Percentiles rank a stretch among this genome's conserved stretches.
Evolutionary conservation across 2,113 vertebrate species (phyloP).

Genomic region (Benitochromis conjunctus): DNA sequence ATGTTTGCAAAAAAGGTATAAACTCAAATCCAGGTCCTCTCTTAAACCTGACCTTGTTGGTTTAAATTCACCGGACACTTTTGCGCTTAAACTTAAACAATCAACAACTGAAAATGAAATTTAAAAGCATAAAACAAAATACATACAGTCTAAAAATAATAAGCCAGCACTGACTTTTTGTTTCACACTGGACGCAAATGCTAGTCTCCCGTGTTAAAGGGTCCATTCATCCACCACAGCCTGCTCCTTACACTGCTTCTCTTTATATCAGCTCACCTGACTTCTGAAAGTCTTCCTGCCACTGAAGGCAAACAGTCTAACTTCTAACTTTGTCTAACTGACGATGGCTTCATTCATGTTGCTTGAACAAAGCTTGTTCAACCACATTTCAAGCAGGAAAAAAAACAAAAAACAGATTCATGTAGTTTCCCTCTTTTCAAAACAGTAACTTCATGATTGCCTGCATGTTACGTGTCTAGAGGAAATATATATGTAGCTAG

Average conservation of each 20-base stretch:
- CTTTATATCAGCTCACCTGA: not conserved
- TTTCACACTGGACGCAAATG: fast-evolving
- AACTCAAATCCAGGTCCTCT: not conserved
- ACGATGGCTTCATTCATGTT: not conserved
- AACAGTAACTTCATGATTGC: not conserved
- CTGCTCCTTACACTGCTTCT: not conserved
- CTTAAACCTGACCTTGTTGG: not conserved
- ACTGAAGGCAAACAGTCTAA: not conserved
- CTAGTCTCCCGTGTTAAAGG: not conserved
- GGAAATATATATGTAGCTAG: not conserved
- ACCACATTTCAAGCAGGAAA: not conserved
- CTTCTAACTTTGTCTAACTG: not conserved
- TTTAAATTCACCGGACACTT: not conserved
- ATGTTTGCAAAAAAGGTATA: not conserved
- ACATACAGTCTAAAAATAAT: not conserved
- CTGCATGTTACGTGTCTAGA: not conserved
- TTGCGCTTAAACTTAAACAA: not conserved
- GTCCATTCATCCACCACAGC: fast-evolving
- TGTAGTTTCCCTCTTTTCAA: not conserved
- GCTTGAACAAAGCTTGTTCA: not conserved
- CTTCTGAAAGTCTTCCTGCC: not conserved
- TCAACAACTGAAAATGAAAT: fast-evolving
- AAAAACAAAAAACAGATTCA: not conserved
- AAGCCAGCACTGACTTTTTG: fast-evolving
- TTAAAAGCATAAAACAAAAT: not conserved